Percentiles rank a stretch among this genome's conserved stretches.
These are phyloP conservation scores for Cynaeus angustus DNA, from an alignment of 2,888 invertebrate species.

Conservation along the genomic window DNA sequence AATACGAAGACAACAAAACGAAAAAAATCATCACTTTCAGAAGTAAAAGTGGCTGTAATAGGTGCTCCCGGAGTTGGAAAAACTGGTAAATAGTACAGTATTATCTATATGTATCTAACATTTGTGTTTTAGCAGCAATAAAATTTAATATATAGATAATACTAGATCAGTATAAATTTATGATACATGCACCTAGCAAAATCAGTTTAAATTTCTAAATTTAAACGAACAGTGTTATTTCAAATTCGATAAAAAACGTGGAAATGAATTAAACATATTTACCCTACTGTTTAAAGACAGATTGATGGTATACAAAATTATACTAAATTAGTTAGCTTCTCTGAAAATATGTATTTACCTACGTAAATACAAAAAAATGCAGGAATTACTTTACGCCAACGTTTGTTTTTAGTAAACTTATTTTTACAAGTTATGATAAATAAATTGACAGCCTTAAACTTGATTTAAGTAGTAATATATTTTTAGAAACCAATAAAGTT, in stretches of 20 bases:
- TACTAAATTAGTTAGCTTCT: conserved; percentile 13
- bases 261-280: neutral
- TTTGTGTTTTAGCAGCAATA: neutral
- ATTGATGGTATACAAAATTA: conserved; percentile 11
- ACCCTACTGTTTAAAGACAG: neutral
- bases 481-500: too few relatives aligned
- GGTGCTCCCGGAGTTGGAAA: conserved; percentile 94
- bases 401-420: conserved; percentile 21
- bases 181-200: too few relatives aligned
- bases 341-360: conserved; percentile 6
- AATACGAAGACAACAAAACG: conserved; percentile 88
- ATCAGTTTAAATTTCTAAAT: conserved; percentile 14
- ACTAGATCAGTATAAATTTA: too few relatives aligned
- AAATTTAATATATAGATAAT: too few relatives aligned
- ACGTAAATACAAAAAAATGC: conserved; percentile 3
- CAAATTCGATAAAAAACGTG: neutral
- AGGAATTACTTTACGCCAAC: conserved; percentile 4
- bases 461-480: neutral
- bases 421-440: conserved; percentile 10
- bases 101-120: neutral
- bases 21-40: conserved; percentile 91
- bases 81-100: conserved; percentile 79
- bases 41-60: conserved; percentile 92
- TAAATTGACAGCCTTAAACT: neutral
- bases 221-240: neutral